Percentiles rank a stretch among this genome's conserved stretches.
These are phyloP conservation scores for Macrotus californicus DNA, from an alignment of 2,113 vertebrate genomes.

Conservation along the genomic window DNA sequence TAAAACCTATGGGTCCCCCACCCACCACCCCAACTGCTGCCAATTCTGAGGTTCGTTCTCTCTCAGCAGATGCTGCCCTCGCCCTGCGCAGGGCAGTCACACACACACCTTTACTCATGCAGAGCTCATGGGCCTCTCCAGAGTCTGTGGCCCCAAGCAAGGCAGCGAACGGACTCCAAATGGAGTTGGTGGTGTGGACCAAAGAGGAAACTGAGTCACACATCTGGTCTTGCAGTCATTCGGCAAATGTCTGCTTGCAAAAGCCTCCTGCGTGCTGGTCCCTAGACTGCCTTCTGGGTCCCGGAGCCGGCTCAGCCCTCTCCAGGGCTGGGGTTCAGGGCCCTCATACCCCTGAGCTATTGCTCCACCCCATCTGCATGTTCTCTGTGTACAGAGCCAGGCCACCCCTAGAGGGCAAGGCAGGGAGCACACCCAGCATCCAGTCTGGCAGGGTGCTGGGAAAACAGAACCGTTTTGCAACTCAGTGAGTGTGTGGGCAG, in stretches of 20 bases:
- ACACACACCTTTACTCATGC: background rate
- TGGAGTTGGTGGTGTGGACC: background rate
- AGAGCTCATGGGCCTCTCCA: background rate
- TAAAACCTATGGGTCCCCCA: constrained; percentile 47
- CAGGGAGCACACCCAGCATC: background rate
- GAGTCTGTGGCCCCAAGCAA: background rate
- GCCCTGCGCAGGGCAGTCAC: background rate
- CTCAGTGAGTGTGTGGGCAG: background rate
- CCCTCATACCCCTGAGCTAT: background rate
- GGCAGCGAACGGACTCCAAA: background rate
- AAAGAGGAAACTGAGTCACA: constrained; percentile 12
- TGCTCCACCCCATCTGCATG: background rate
- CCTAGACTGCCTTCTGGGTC: background rate
- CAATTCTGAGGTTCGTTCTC: constrained; percentile 39
- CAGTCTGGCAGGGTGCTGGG: background rate
- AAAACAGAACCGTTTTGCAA: background rate
- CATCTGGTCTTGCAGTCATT: background rate
- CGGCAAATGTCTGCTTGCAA: background rate
- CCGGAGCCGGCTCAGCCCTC: background rate
- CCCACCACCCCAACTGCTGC: constrained; percentile 12
- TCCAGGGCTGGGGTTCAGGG: background rate
- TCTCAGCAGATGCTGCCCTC: background rate
- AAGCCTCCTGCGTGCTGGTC: background rate
- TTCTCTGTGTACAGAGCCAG: background rate
- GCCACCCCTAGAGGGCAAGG: background rate